Percentiles rank a stretch among this genome's conserved stretches.
phyloP scores from a whole-genome alignment of 1,140 invertebrate species.

The Drosophila setifemur region DNA sequence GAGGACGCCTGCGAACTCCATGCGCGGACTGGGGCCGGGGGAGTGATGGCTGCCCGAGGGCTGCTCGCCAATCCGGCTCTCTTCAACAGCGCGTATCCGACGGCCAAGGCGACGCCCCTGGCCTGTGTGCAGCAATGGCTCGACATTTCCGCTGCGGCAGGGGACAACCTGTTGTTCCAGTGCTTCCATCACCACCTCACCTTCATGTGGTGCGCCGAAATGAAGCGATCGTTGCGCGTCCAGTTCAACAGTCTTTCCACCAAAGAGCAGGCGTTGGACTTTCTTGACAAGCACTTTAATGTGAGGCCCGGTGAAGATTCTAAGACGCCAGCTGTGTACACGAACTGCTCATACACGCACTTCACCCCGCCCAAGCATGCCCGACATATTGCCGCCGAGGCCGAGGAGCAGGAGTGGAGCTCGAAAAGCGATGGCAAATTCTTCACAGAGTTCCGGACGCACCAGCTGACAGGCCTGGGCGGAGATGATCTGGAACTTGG shows the following conservation, averaged over 20 bases:
- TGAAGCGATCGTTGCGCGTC: constrained; percentile 87
- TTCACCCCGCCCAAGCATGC: constrained; percentile 59
- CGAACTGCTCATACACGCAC: constrained; percentile 61
- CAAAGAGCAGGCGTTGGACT: constrained; percentile 88
- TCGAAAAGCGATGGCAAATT: constrained; percentile 63
- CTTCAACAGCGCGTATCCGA: constrained; percentile 88
- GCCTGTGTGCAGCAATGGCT: constrained; percentile 94
- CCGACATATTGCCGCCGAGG: constrained; percentile 45
- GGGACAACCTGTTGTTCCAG: constrained; percentile 87
- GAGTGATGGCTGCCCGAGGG: constrained; percentile 94
- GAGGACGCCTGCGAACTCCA: constrained; percentile 88
- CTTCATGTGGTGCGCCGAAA: constrained; percentile 94
- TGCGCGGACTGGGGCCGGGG: constrained; percentile 88
- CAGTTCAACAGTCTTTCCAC: constrained; percentile 91
- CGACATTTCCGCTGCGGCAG: constrained; percentile 85
- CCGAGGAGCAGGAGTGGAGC: constrained; percentile 48
- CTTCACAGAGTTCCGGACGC: constrained; percentile 62
- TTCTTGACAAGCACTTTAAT: constrained; percentile 83
- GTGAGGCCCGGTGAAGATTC: constrained; percentile 17
- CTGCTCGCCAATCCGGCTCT: constrained; percentile 95
- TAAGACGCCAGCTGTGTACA: constrained; percentile 22
- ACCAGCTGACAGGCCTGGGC: constrained; percentile 29
- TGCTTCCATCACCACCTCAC: constrained; percentile 96
- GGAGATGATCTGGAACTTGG: constrained; percentile 48
- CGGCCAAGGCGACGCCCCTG: constrained; percentile 87